Base-by-base conservation (phyloP, 2,113 vertebrate species). In the Eurypyga helias region DNA sequence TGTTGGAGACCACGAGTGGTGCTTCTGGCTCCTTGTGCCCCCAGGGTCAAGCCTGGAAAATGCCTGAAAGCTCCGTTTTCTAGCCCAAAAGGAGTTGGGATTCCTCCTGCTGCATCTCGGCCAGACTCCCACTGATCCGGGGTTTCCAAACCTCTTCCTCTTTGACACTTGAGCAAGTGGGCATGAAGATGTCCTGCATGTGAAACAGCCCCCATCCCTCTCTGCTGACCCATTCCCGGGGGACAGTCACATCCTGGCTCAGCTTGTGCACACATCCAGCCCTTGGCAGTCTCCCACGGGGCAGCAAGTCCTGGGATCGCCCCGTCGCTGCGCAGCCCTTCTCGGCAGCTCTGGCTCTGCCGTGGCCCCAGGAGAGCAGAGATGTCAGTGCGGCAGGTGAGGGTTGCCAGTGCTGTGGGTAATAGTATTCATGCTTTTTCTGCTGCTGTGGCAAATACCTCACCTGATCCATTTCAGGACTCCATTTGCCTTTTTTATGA, bases 171-270 rank as follows among this genome's bases (percentile, higher is more conserved):
- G 46, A 71, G 60, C 67, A 55, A 12, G 21, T 9, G 60, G 23
- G 2, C 5, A 3, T n/a, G 31, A 41, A 55, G 73, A 25, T 60
- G 48, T 41, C 26, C 45, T 79, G 38, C 33, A 9, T 9, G 29
- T 51, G 65, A 24, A 71, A 14, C 61, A 10, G 26, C 24, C 66
- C 52, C 38, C 2, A 5, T 51, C 11, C 21, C 29, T 52, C 31
- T 73, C 49, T 60, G 46, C 41, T 76, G 46, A 51, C 19, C 17
- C 6, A 0, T 72, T 64, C 41, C 52, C n/a, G 18, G 15, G 21
- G 25, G 15, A 21, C 33, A 10, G 0, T 64, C 6, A 0, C 17
- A 11, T 75, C 69, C 46, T 0, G 0, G 19, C 45, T 83, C 38
- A 65, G 67, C 33, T 72, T 23, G 2, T 19, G 7, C 1, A 13